A percentile compares a stretch with the other conserved stretches of the same genome.
phyloP scores from a whole-genome alignment of 2,888 invertebrate genomes.

The Saturnia japonica region DNA sequence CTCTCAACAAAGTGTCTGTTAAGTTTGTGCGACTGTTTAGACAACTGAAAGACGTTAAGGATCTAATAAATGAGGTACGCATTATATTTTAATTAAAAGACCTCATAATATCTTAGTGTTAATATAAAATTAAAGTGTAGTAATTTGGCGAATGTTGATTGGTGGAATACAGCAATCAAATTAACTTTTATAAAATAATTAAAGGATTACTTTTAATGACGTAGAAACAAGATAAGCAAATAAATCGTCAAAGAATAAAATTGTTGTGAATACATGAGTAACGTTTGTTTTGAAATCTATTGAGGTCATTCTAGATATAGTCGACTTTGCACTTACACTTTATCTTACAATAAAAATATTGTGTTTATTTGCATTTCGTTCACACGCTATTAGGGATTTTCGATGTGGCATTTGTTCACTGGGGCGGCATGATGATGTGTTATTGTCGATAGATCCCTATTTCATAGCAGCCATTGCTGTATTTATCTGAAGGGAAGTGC shows the following conservation, averaged over 20 bases:
- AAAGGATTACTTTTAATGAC: neutral
- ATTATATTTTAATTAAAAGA: constrained; percentile 24
- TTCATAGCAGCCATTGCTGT: too few species aligned
- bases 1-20: constrained; percentile 87
- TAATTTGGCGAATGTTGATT: too few species aligned
- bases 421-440: neutral
- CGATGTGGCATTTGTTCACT: neutral
- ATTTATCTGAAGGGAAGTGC: neutral
- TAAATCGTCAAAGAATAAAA: neutral
- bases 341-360: neutral
- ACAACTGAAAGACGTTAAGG: constrained; percentile 68
- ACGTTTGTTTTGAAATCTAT: constrained; percentile 4
- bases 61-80: constrained; percentile 68
- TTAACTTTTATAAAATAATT: neutral
- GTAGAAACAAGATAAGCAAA: neutral
- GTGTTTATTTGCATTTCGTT: neutral
- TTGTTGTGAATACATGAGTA: neutral
- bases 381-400: neutral
- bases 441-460: too few species aligned
- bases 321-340: constrained; percentile 1
- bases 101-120: neutral
- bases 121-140: neutral
- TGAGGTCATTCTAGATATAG: constrained; percentile 3
- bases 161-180: too few species aligned
- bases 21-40: constrained; percentile 82